Conservation (phyloP, 2,797 vertebrate genomes). For the Spheniscus humboldti region DNA sequence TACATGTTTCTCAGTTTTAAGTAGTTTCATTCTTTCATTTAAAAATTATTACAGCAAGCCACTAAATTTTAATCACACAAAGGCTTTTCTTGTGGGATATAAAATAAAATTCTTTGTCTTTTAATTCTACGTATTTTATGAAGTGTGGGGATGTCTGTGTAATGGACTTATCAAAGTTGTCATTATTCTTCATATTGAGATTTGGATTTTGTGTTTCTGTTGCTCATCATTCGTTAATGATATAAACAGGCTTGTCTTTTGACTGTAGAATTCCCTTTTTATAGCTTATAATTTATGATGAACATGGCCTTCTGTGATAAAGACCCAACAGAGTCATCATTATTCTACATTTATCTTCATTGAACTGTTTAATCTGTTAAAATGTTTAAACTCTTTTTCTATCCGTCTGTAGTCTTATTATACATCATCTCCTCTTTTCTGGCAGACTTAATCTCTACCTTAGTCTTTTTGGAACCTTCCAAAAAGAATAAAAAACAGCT, state of each 20-base stretch:
- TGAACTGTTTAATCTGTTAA: conserved; percentile 57
- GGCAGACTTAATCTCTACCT: conserved; percentile 18
- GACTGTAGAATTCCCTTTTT: conserved; percentile 44
- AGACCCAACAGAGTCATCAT: conserved; percentile 62
- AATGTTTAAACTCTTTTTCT: conserved; percentile 30
- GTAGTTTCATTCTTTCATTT: conserved; percentile 1
- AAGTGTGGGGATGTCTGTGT: not conserved
- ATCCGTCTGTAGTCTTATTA: conserved; percentile 1
- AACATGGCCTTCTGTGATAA: conserved; percentile 62
- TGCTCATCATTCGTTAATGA: conserved; percentile 34
- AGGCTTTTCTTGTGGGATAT: not conserved
- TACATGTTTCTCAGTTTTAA: conserved; percentile 3
- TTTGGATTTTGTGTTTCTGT: conserved; percentile 43
- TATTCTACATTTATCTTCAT: conserved; percentile 54
- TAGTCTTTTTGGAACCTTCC: not conserved
- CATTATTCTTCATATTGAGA: conserved; percentile 18
- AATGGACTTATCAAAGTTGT: conserved; percentile 52
- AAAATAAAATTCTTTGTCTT: conserved; percentile 14
- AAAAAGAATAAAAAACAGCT: not conserved
- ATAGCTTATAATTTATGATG: conserved; percentile 55
- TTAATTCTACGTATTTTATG: conserved; percentile 10
- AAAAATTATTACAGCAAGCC: conserved; percentile 13
- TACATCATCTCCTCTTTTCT: conserved; percentile 52
- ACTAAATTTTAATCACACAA: conserved; percentile 26
- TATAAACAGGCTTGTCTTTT: conserved; percentile 64